Evolutionary conservation across 2,797 vertebrate genomes (phyloP).

Genomic region (Gallinago solitaria): DNA sequence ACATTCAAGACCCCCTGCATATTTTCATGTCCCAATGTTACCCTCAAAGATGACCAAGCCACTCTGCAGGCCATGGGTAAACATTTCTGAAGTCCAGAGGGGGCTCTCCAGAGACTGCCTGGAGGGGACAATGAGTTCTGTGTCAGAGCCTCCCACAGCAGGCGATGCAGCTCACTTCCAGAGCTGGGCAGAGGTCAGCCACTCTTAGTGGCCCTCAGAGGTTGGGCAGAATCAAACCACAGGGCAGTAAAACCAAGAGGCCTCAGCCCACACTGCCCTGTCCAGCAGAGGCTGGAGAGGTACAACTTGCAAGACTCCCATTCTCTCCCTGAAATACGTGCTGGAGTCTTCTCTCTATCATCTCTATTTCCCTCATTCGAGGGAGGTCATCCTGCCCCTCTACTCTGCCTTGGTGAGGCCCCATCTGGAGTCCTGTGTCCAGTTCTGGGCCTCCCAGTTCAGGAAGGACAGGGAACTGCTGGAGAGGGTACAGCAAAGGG

Average conservation of each 20-base stretch:
- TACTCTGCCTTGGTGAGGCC: too few relatives aligned
- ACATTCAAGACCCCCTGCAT: neutral
- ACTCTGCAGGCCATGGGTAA: neutral
- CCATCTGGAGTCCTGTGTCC: too few relatives aligned
- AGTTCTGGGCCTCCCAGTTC: too few relatives aligned
- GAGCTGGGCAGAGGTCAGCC: neutral
- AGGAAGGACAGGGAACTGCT: too few relatives aligned
- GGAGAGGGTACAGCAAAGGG: too few relatives aligned
- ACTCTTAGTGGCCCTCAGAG: neutral
- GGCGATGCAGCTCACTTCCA: neutral
- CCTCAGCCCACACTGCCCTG: neutral
- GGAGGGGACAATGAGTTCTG: neutral
- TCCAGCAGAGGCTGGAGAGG: neutral
- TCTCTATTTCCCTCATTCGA: too few relatives aligned
- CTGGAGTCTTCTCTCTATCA: neutral
- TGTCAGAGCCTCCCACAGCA: neutral
- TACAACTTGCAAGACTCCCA: neutral
- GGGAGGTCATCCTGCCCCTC: too few relatives aligned
- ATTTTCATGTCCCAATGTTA: accelerated
- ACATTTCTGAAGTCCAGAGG: neutral
- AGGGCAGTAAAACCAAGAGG: neutral
- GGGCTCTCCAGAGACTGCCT: neutral
- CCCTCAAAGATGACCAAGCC: neutral
- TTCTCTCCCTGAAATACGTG: neutral
- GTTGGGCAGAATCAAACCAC: neutral